A percentile compares a stretch with the other conserved stretches of the same genome.
These are phyloP conservation scores for Drosophila erecta DNA, from an alignment of 1,140 invertebrate species.

Conservation along the genomic window DNA sequence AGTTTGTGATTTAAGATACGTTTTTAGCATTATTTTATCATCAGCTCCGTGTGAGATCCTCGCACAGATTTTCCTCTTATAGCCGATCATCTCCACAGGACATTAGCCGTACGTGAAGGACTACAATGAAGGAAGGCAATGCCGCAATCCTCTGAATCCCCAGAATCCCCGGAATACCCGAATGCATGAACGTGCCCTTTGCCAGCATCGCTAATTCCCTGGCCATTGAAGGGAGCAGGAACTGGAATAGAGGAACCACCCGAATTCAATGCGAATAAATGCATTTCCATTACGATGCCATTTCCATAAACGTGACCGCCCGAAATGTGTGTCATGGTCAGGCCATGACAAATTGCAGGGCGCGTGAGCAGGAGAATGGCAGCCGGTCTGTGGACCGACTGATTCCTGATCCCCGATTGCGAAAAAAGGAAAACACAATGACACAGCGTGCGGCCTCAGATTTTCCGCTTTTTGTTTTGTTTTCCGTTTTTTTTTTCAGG, in stretches of 20 bases:
- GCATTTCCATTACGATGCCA: constrained; percentile 30
- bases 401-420: constrained; percentile 43
- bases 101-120: constrained; percentile 32
- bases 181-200: constrained; percentile 71
- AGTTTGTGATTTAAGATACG: neutral
- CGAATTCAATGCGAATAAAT: constrained; percentile 76
- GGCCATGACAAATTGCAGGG: constrained; percentile 71
- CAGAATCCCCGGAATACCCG: constrained; percentile 1
- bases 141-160: constrained; percentile 1
- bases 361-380: constrained; percentile 73
- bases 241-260: constrained; percentile 11
- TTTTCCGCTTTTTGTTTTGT: constrained; percentile 15
- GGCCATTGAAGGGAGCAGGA: constrained; percentile 16
- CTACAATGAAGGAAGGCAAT: constrained; percentile 3
- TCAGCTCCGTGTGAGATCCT: constrained; percentile 8
- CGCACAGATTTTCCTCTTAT: neutral
- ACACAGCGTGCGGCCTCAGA: constrained; percentile 59
- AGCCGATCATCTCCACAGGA: constrained; percentile 45
- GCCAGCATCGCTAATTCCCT: constrained; percentile 68
- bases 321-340: constrained; percentile 75
- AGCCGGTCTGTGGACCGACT: constrained; percentile 6
- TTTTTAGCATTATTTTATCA: neutral
- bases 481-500: neutral
- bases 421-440: constrained; percentile 39
- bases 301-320: constrained; percentile 58